Base-by-base conservation (phyloP, 2,113 vertebrate genomes). In the Sarotherodon lohbergeri region DNA sequence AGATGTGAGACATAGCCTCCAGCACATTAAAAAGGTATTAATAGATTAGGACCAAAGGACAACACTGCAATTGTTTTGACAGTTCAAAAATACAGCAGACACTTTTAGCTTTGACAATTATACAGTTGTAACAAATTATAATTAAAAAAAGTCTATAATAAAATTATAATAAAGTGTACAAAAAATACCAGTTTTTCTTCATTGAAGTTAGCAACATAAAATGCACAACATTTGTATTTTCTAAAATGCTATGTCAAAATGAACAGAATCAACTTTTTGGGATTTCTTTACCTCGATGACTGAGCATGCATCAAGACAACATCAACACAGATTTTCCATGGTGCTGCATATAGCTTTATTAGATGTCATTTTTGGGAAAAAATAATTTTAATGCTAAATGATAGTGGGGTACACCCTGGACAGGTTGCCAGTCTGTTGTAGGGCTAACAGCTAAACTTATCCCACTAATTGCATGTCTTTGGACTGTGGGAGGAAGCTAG, bases 41-140 rank as follows among this genome's bases (percentile, higher is more conserved):
- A 87, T 87, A 88, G 87, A 55, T 88, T 43, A 52, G 39, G 41
- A 89, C 39, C 66, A 90, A 73, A 91, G 56, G 32, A 89, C 54
- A 16, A 73, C 36, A 71, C 43, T 68, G 48, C 61, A 41, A 84
- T 80, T 86, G 27, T 81, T 85, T 73, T 78, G 48, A 80, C 8
- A 46, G 43, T 41, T 66, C 12, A 84, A 50, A 84, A 84, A 86
- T 32, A 41, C 46, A 8, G 16, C 50, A 82, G 39, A 27, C 24
- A 24, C 61, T 39, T 50, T n/a, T 56, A 19, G 22, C 43, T 12
- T 17, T 52, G 14, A 48, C 24, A 57, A 39, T 16, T 66, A 83
- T 24, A 32, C 16, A 32, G 48, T 32, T 32, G 7, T 52, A 78
- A 78, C 17, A n/a, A 78, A 50, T 78, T 19, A 50, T 48, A 7